Evolutionary conservation across 2,797 vertebrate species (phyloP), one percentile per base, ranked within the genome.

Genomic region (Enteromius treurensis): DNA sequence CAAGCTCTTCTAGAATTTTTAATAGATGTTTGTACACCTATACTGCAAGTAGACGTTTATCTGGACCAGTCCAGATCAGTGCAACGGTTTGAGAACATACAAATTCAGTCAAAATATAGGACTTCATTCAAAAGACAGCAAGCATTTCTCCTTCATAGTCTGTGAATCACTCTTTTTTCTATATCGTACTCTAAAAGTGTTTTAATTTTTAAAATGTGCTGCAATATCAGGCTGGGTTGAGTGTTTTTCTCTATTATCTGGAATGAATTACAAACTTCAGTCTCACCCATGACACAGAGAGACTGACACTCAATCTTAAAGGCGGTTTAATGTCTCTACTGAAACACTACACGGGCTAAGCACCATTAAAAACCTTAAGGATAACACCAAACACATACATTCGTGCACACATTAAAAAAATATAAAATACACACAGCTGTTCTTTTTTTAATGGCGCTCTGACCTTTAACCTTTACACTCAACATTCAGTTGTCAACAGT

Each of bases 391-490:
- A 78, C 75, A 65, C 75, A 47, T 5, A 69, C 49, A 13, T 45
- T 60, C 15, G 42, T 75, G 80, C 73, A 55, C 81, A 58, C 47
- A 65, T 21, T 40, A 19, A 42, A 34, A 42, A 42, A 42, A 42
- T 42, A 42, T 42, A 42, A 42, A 42, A 42, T 42, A 42, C 71
- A 80, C 34, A 67, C 53, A 64, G 80, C 71, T 34, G 34, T 21
- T 68, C 7, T 65, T 42, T 42, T 73, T 51, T 68, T 68, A 67
- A 82, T 26, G 32, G 19, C 5, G 17, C 60, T 77, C 64, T 77
- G 73, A 77, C 64, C 62, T 82, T 77, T 76, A 68, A 82, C 81
- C 26, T 34, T 71, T 62, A 47, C 53, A 49, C 65, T 83, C 75
- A 77, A 60, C 75, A 60, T 70, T 83, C 53, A 62, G 11, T 11